Percentiles rank a stretch among this genome's conserved stretches.
These are phyloP conservation scores for Onthophagus sagittarius DNA, from an alignment of 2,888 invertebrate species.

Conservation along the genomic window DNA sequence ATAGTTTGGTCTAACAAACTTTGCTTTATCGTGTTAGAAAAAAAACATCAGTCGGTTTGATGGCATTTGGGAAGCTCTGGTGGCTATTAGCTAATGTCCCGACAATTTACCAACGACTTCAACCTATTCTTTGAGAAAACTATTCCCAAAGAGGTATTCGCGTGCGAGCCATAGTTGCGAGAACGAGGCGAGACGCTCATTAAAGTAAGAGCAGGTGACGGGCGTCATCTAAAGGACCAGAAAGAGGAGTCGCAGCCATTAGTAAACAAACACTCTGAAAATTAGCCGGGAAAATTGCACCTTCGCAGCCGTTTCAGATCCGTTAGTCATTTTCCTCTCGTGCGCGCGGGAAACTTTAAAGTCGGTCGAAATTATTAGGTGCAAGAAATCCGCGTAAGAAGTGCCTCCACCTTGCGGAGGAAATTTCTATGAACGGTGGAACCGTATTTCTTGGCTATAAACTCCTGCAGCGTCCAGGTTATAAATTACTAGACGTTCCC, in stretches of 20 bases:
- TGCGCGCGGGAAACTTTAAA: neutral
- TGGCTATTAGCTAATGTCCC: conserved; percentile 1
- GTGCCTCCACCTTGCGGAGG: neutral
- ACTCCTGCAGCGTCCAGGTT: neutral
- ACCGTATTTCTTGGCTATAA: neutral
- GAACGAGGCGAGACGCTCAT: conserved; percentile 2
- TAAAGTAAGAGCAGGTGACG: conserved; percentile 10
- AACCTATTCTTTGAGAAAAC: neutral
- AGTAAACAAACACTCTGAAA: conserved; percentile 12
- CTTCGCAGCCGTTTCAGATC: neutral
- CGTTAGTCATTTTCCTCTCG: neutral
- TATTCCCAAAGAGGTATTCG: neutral
- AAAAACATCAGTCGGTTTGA: neutral
- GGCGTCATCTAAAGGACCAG: neutral
- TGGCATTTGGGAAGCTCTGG: neutral
- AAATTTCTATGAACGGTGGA: neutral
- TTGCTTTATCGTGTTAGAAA: neutral
- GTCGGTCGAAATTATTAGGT: neutral
- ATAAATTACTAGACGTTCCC: neutral
- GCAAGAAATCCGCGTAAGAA: neutral
- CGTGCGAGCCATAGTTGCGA: neutral
- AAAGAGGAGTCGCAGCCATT: conserved; percentile 1
- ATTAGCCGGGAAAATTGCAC: conserved; percentile 9
- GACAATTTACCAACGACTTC: conserved; percentile 1
- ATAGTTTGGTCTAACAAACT: neutral